Conservation (phyloP, 1,140 invertebrate species). For the Aphelenchoides avenae region DNA sequence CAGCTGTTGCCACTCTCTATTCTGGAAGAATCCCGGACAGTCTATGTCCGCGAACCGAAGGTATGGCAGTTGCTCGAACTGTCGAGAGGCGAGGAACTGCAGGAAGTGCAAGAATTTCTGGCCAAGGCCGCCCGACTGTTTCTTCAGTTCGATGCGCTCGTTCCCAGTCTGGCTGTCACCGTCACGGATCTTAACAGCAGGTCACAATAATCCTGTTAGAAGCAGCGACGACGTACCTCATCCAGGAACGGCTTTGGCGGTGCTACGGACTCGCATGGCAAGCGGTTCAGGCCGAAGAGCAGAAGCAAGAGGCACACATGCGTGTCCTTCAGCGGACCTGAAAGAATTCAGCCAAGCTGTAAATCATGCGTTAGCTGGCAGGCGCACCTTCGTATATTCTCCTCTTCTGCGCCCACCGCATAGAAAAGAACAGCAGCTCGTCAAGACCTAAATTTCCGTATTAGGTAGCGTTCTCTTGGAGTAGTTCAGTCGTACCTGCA, state of each 20-base stretch:
- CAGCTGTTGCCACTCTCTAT: slow-evolving; percentile 16
- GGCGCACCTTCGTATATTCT: slow-evolving; percentile 14
- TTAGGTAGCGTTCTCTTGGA: background rate
- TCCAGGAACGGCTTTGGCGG: background rate
- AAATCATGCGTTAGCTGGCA: too few relatives aligned
- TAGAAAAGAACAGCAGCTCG: slow-evolving; percentile 24
- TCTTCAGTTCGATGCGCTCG: slow-evolving; percentile 3
- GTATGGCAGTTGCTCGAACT: slow-evolving; percentile 7
- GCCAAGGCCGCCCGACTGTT: slow-evolving; percentile 7
- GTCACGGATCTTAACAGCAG: too few relatives aligned
- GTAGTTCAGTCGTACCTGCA: background rate
- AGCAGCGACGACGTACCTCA: background rate
- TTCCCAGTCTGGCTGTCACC: background rate
- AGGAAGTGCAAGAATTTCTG: slow-evolving; percentile 15
- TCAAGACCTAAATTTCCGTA: slow-evolving; percentile 15
- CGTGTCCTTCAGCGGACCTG: slow-evolving; percentile 9
- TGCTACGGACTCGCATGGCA: slow-evolving; percentile 1
- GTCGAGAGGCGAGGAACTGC: slow-evolving; percentile 16
- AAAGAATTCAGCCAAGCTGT: too few relatives aligned
- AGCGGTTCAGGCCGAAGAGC: slow-evolving; percentile 1
- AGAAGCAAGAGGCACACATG: slow-evolving; percentile 18
- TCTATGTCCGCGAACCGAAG: slow-evolving; percentile 15
- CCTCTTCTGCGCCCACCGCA: slow-evolving; percentile 10
- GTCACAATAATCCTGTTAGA: background rate
- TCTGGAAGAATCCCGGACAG: background rate